A percentile compares a stretch with the other conserved stretches of the same genome.
Conservation (phyloP, 2,888 invertebrate species). For the Spialia ferax region DNA sequence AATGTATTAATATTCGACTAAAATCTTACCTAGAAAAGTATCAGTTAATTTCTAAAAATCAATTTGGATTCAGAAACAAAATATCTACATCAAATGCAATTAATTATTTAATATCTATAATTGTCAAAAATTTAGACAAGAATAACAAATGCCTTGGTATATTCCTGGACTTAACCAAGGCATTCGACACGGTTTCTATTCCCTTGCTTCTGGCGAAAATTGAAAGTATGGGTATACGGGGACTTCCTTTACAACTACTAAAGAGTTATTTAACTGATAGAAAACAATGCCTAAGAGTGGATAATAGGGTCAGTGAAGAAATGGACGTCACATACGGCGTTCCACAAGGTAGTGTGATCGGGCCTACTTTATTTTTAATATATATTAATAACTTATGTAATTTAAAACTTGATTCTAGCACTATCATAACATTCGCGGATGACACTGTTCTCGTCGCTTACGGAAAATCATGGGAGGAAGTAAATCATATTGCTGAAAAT, state of each 20-base stretch:
- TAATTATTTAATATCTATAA: neutral
- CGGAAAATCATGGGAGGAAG: neutral
- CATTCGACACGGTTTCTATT: constrained; percentile 15
- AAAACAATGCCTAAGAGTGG: constrained; percentile 10
- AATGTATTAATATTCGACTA: constrained; percentile 12
- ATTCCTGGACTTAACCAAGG: constrained; percentile 10
- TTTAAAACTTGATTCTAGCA: neutral
- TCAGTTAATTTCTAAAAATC: constrained; percentile 6
- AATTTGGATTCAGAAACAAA: constrained; percentile 18
- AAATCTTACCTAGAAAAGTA: constrained; percentile 15
- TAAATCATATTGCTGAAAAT: neutral
- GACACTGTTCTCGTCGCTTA: constrained; percentile 1
- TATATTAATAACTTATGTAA: constrained; percentile 28
- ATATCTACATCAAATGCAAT: constrained; percentile 22
- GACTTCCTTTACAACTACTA: neutral
- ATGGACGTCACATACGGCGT: constrained; percentile 7
- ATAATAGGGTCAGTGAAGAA: constrained; percentile 8
- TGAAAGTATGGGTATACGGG: constrained; percentile 2
- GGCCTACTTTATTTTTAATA: constrained; percentile 17
- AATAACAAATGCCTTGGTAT: constrained; percentile 17
- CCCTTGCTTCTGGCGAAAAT: constrained; percentile 3
- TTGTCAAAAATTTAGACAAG: constrained; percentile 12
- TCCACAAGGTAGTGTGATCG: constrained; percentile 24
- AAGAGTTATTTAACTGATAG: neutral
- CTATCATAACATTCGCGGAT: constrained; percentile 20